Evolutionary conservation across 2,797 vertebrate species (phyloP), one percentile per base, ranked within the genome.

Genomic region (Loris lydekkerianus): DNA sequence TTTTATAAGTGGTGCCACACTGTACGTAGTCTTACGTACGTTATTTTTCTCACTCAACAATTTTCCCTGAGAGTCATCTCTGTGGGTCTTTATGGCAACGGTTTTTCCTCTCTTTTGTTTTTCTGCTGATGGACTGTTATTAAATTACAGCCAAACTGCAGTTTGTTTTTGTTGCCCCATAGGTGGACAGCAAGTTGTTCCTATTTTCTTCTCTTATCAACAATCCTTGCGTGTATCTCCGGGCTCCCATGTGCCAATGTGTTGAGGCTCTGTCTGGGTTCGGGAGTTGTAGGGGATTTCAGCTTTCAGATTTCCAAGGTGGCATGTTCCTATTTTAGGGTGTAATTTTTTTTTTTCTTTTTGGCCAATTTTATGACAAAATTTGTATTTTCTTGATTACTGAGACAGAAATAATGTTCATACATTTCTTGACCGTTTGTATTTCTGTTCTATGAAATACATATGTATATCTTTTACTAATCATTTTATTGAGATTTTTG

Each of bases 321-420:
- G 81, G 11, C 10, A 78, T 75, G 60, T 56, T 20, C 46, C 56
- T 78, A 37, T 53, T 78, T 93, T 70, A 88, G 31, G 31, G 10
- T 40, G n/a, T 46, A 31, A 67, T 67, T 67, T 67, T 65, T 67
- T n/a, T 29, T 63, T 61, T 61, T 20, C 23, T 46, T 65, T 84
- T 88, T 69, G 73, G 81, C 37, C 37, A 56, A 23, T 49, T 89
- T 65, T 87, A 10, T 80, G 43, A 27, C 40, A 85, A 87, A 85
- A 94, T 63, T 95, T 84, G 31, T 37, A 46, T 94, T 84, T 49
- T 93, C 49, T 69, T 86, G 65, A 78, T 94, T 84, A 90, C 82
- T 85, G 56, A 17, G 14, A 15, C 23, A 43, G 21, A 70, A 65
- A 21, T 81, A 25, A 53, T 60, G 80, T 94, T 75, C 46, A 56